These are phyloP conservation scores for Eristalis intricaria DNA, from an alignment of 2,888 invertebrate genomes.

Conservation along the genomic window DNA sequence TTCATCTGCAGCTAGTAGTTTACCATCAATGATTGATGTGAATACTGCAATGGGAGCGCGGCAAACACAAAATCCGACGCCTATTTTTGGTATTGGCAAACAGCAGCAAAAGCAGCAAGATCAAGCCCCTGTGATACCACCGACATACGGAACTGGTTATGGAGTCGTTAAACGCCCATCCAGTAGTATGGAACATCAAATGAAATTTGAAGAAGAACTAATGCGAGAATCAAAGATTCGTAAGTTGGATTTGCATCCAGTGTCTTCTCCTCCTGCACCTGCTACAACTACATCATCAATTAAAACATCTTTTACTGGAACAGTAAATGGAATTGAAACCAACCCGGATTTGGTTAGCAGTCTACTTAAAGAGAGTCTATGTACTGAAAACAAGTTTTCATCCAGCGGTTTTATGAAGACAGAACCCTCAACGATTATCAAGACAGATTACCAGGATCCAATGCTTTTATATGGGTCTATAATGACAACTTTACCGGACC, in stretches of 20 bases:
- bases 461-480: conserved; percentile 78
- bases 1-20: conserved; percentile 44
- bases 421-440: conserved; percentile 74
- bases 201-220: conserved; percentile 75
- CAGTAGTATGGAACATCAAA: conserved; percentile 52
- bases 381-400: conserved; percentile 74
- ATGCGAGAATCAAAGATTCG: conserved; percentile 77
- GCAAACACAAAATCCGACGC: conserved; percentile 42
- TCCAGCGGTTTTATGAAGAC: conserved; percentile 76
- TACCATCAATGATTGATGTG: conserved; percentile 37
- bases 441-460: conserved; percentile 77
- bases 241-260: conserved; percentile 75
- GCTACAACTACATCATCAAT: conserved; percentile 33
- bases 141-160: conserved; percentile 73
- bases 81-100: conserved; percentile 52
- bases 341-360: conserved; percentile 88
- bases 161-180: conserved; percentile 71
- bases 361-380: conserved; percentile 85
- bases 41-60: conserved; percentile 39
- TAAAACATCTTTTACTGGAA: conserved; percentile 53
- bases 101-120: conserved; percentile 57
- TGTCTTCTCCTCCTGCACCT: conserved; percentile 31
- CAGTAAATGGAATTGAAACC: conserved; percentile 87
- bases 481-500: conserved; percentile 79
- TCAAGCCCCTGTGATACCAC: conserved; percentile 72